Evolutionary conservation across 2,113 vertebrate genomes (phyloP).

Genomic region (Trematocara unimaculatum): DNA sequence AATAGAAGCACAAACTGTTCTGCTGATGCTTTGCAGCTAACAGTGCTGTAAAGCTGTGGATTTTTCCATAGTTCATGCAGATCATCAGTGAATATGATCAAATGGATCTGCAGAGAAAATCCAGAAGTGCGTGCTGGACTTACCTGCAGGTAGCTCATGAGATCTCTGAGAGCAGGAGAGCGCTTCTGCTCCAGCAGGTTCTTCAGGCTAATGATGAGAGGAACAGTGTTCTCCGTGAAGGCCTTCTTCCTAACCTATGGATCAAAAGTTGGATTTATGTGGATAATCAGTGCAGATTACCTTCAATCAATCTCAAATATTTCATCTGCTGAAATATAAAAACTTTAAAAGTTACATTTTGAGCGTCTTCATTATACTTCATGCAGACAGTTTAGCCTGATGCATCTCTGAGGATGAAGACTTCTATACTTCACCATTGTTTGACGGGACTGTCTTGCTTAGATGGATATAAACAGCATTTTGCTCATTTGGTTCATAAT

Average conservation of each 20-base stretch:
- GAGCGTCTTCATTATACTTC: accelerated
- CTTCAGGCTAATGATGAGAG: slow-evolving; percentile 86
- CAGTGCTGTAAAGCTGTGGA: not conserved
- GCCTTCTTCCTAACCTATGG: slow-evolving; percentile 92
- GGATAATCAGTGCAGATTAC: not conserved
- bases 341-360: not conserved
- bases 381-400: not conserved
- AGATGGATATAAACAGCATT: not conserved
- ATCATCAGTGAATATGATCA: not conserved
- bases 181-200: slow-evolving; percentile 82
- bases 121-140: not conserved
- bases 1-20: not conserved
- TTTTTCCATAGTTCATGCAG: not conserved
- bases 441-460: not conserved
- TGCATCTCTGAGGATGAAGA: not conserved
- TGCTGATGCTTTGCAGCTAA: not conserved
- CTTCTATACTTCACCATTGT: not conserved
- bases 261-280: not conserved
- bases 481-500: not conserved
- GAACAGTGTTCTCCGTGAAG: slow-evolving; percentile 89
- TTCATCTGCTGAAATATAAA: not conserved
- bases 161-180: slow-evolving; percentile 83
- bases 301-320: not conserved
- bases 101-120: not conserved
- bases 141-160: slow-evolving; percentile 90